These are phyloP conservation scores for Leptodirus hochenwartii DNA, from an alignment of 2,888 invertebrate genomes.

Conservation along the genomic window DNA sequence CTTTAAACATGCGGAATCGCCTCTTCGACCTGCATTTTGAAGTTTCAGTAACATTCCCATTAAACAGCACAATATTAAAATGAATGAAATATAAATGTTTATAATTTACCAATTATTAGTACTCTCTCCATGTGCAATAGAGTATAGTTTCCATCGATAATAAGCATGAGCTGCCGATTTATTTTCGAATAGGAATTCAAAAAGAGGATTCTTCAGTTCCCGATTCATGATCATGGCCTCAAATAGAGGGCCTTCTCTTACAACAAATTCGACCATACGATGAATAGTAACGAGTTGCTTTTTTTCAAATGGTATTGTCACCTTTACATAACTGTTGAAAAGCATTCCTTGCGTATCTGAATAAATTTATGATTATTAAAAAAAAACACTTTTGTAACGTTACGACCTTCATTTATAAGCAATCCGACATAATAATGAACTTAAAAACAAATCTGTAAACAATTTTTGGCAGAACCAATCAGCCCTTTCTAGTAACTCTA, in stretches of 20 bases:
- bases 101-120: constrained; percentile 83
- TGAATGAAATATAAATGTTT: too few species aligned
- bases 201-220: constrained; percentile 88
- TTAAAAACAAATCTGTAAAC: too few species aligned
- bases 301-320: constrained; percentile 38
- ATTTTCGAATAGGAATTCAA: constrained; percentile 94
- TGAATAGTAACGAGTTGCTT: constrained; percentile 80
- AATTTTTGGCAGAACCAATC: too few species aligned
- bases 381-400: too few species aligned
- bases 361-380: constrained; percentile 14
- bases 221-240: constrained; percentile 98
- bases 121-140: constrained; percentile 85
- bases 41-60: too few species aligned
- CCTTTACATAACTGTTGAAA: constrained; percentile 80
- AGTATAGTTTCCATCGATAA: constrained; percentile 95
- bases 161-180: constrained; percentile 89
- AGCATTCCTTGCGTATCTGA: constrained; percentile 39
- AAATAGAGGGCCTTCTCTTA: constrained; percentile 96
- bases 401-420: too few species aligned
- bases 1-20: constrained; percentile 90
- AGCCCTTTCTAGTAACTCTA: too few species aligned
- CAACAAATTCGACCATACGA: constrained; percentile 96
- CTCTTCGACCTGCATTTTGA: too few species aligned
- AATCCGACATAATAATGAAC: too few species aligned
- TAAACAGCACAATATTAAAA: too few species aligned